Evolutionary conservation across 2,113 vertebrate species (phyloP).

Genomic region (Nettapus auritus): DNA sequence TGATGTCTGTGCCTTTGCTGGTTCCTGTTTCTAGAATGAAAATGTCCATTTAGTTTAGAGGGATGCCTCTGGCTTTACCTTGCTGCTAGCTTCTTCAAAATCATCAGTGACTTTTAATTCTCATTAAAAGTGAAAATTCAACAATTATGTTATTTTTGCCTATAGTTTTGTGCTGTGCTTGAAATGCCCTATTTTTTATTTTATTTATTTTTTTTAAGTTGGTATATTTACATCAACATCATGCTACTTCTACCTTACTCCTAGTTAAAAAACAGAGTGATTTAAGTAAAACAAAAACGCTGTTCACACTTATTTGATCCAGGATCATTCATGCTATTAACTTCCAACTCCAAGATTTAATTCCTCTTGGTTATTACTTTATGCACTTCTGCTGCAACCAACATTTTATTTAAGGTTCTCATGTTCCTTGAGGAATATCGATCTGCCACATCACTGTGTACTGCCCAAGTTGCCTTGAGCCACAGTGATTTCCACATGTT

Average conservation of each 20-base stretch:
- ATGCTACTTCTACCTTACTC: not conserved
- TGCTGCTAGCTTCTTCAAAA: not conserved
- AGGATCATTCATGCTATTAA: not conserved
- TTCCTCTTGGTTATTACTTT: not conserved
- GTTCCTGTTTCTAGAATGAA: slow-evolving; percentile 17
- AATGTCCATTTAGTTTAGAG: not conserved
- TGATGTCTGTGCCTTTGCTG: not conserved
- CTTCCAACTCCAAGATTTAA: not conserved
- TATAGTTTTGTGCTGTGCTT: not conserved
- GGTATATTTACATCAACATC: not conserved
- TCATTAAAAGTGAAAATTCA: not conserved
- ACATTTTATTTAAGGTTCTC: not conserved
- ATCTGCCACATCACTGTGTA: not conserved
- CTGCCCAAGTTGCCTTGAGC: not conserved
- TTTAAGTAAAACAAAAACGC: not conserved
- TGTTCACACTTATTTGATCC: not conserved
- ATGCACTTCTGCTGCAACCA: not conserved
- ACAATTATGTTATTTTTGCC: not conserved
- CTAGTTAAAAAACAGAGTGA: not conserved
- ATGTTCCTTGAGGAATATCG: not conserved
- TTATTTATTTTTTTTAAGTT: too few relatives aligned
- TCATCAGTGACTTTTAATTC: not conserved
- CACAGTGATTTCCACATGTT: rapidly evolving
- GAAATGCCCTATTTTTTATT: not conserved
- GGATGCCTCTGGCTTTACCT: slow-evolving; percentile 12